Percentiles rank a stretch among this genome's conserved stretches.
phyloP scores from a whole-genome alignment of 2,888 invertebrate species.

The Fabriciana adippe region DNA sequence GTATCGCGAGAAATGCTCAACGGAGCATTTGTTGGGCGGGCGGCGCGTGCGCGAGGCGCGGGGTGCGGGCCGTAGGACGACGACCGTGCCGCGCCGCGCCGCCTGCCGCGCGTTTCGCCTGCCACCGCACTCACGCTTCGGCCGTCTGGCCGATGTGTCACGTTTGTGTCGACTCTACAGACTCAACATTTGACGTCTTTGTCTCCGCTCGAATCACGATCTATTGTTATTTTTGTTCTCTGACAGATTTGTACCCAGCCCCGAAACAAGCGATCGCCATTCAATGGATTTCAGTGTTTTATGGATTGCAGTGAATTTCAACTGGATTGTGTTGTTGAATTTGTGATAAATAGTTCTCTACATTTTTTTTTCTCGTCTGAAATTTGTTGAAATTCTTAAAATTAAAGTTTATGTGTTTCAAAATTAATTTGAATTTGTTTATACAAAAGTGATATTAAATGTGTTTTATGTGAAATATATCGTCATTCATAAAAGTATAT shows the following conservation, averaged over 20 bases:
- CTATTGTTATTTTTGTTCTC: slow-evolving; percentile 67
- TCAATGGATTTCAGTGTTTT: slow-evolving; percentile 75
- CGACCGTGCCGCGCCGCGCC: slow-evolving; percentile 45
- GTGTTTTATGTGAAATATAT: slow-evolving; percentile 2
- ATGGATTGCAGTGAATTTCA: slow-evolving; percentile 75
- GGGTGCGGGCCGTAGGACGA: slow-evolving; percentile 54
- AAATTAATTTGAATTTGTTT: neutral
- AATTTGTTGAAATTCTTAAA: slow-evolving; percentile 14
- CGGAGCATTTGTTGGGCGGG: slow-evolving; percentile 61
- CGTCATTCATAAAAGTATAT: neutral
- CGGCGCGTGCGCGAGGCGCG: slow-evolving; percentile 64
- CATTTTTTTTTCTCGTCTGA: slow-evolving; percentile 27
- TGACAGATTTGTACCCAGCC: slow-evolving; percentile 47
- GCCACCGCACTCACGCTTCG: slow-evolving; percentile 69
- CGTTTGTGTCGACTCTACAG: slow-evolving; percentile 42
- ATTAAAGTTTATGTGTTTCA: neutral
- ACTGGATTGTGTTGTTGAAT: slow-evolving; percentile 51
- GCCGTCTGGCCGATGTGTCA: slow-evolving; percentile 55
- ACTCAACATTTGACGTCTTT: slow-evolving; percentile 54
- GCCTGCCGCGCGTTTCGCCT: slow-evolving; percentile 44
- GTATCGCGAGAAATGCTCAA: slow-evolving; percentile 59
- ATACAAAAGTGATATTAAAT: neutral
- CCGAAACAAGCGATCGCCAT: slow-evolving; percentile 48
- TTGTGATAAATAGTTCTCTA: slow-evolving; percentile 33
- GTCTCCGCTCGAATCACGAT: slow-evolving; percentile 60